These are phyloP conservation scores for Naja naja DNA, from an alignment of 2,113 vertebrate genomes.

Conservation along the genomic window DNA sequence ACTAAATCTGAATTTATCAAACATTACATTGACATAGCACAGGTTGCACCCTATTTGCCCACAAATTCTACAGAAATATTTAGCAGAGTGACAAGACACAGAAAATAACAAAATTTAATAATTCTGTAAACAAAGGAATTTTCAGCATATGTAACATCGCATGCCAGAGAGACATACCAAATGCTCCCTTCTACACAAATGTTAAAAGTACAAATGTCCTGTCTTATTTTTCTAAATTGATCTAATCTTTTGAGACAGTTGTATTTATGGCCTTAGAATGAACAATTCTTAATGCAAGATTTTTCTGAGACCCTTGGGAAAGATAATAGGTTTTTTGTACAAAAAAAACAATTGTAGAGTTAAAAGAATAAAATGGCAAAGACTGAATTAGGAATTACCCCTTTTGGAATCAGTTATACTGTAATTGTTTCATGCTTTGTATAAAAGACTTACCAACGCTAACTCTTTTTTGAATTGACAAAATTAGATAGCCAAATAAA, in stretches of 20 bases:
- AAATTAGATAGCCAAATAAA: not conserved
- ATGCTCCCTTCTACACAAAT: not conserved
- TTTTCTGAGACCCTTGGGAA: not conserved
- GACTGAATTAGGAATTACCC: slow-evolving; percentile 1
- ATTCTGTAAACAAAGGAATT: not conserved
- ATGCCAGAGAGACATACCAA: not conserved
- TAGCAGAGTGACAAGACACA: not conserved
- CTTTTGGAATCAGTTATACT: not conserved
- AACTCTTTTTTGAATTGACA: not conserved
- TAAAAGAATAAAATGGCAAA: not conserved
- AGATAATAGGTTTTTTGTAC: not conserved
- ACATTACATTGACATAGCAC: not conserved
- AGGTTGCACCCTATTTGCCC: not conserved
- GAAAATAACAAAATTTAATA: not conserved
- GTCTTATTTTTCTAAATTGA: not conserved
- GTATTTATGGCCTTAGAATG: not conserved
- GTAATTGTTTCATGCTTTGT: slow-evolving; percentile 5
- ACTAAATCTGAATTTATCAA: not conserved
- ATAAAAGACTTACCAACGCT: slow-evolving; percentile 5
- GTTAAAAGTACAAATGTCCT: not conserved
- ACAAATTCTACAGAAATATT: not conserved
- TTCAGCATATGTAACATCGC: not conserved
- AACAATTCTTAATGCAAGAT: not conserved
- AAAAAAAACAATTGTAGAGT: not conserved
- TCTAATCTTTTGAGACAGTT: not conserved